phyloP scores from a whole-genome alignment of 2,113 vertebrate genomes.

The Nothobranchius furzeri region DNA sequence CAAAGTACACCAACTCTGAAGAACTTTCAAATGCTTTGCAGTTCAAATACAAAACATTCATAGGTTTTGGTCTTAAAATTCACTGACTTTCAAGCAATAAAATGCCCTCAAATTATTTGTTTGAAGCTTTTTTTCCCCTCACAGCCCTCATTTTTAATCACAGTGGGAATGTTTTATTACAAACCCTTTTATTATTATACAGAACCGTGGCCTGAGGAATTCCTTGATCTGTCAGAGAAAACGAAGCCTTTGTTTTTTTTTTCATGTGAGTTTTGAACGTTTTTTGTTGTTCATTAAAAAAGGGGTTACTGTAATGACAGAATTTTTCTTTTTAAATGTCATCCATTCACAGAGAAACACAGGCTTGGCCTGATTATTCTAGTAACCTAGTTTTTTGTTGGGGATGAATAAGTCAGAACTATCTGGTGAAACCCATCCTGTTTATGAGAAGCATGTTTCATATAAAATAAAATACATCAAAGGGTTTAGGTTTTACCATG shows the following conservation, averaged over 20 bases:
- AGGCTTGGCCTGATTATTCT: slow-evolving; percentile 34
- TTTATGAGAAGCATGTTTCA: neutral
- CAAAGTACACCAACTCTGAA: slow-evolving; percentile 1
- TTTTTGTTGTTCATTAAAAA: neutral
- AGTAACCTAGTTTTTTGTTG: slow-evolving; percentile 45
- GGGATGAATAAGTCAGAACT: slow-evolving; percentile 7
- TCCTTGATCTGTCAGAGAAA: slow-evolving; percentile 9
- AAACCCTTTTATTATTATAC: slow-evolving; percentile 18
- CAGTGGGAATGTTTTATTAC: slow-evolving; percentile 20
- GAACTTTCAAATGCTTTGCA: neutral
- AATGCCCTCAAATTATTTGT: slow-evolving; percentile 17
- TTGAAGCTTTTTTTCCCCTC: slow-evolving; percentile 14
- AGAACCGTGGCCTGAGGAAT: slow-evolving; percentile 12
- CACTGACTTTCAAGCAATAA: neutral
- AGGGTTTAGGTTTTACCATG: no score
- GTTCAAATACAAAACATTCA: neutral
- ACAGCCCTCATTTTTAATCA: slow-evolving; percentile 1
- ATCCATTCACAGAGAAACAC: slow-evolving; percentile 22
- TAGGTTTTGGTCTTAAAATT: neutral
- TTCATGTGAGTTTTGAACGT: slow-evolving; percentile 4
- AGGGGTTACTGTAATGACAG: neutral
- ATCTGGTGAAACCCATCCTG: neutral
- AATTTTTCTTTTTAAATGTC: neutral
- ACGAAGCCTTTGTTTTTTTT: slow-evolving; percentile 1
- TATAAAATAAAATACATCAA: no score